phyloP scores from a whole-genome alignment of 1,140 invertebrate genomes.

The Leptopilina boulardi region DNA sequence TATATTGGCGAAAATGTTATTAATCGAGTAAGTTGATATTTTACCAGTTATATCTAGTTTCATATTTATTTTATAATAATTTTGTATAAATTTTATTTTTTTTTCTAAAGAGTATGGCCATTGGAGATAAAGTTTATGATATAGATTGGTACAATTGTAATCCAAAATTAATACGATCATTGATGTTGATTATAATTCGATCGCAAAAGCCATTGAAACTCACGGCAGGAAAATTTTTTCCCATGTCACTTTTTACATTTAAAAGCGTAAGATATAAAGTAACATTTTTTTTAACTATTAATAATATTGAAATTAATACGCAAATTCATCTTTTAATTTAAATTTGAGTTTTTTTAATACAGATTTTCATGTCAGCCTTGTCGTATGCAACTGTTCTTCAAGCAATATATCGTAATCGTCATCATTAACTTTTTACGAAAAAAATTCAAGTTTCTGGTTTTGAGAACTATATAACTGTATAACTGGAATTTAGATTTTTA shows the following conservation, averaged over 20 bases:
- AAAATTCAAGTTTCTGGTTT: too few species aligned
- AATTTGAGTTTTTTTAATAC: neutral
- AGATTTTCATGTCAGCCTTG: neutral
- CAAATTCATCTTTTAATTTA: too few species aligned
- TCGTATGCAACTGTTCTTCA: neutral
- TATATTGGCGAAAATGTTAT: neutral
- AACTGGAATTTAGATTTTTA: too few species aligned
- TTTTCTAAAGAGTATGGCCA: neutral
- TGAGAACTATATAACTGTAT: too few species aligned
- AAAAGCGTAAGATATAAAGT: neutral
- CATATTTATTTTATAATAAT: neutral
- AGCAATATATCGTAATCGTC: neutral
- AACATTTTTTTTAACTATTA: too few species aligned
- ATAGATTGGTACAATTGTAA: neutral
- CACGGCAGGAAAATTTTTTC: neutral
- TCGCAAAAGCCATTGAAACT: neutral
- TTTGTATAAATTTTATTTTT: too few species aligned
- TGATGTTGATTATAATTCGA: neutral
- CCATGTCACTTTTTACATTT: neutral
- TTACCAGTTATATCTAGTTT: too few species aligned
- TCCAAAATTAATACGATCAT: neutral
- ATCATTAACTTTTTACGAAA: neutral
- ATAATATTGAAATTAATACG: too few species aligned
- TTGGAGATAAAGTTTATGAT: neutral
- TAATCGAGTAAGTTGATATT: neutral